Evolutionary conservation across 2,113 vertebrate genomes (phyloP).

Genomic region (Peromyscus maniculatus): DNA sequence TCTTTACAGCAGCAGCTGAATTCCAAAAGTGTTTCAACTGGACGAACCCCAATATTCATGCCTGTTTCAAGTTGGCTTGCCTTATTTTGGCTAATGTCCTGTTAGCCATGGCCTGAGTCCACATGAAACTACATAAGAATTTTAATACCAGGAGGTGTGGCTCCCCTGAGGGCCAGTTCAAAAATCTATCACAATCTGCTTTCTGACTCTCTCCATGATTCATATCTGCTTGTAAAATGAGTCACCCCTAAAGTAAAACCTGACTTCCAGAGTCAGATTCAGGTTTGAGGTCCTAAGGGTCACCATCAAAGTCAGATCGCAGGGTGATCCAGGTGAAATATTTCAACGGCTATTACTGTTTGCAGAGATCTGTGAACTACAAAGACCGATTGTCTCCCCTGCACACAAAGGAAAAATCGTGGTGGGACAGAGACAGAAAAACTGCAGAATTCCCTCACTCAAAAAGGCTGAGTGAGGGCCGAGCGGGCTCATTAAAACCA

Average conservation of each 20-base stretch:
- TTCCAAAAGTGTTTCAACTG: neutral
- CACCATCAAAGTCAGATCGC: neutral
- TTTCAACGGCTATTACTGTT: neutral
- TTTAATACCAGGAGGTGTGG: neutral
- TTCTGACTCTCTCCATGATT: neutral
- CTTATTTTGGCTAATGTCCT: neutral
- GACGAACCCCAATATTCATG: neutral
- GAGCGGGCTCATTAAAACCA: too few relatives aligned
- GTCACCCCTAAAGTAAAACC: neutral
- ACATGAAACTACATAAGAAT: neutral
- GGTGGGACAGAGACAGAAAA: neutral
- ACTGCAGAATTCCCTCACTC: neutral
- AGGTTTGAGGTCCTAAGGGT: neutral
- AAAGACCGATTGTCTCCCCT: neutral
- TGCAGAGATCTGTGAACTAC: neutral
- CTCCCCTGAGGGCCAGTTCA: neutral
- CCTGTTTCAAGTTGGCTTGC: neutral
- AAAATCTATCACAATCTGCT: neutral
- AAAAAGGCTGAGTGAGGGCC: neutral
- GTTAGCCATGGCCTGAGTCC: neutral
- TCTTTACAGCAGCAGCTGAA: neutral
- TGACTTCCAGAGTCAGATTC: neutral
- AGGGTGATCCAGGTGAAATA: neutral
- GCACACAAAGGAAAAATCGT: neutral
- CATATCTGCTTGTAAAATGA: neutral